Base-by-base conservation (phyloP, 2,888 invertebrate genomes). In the Bruchidius siliquastri region DNA sequence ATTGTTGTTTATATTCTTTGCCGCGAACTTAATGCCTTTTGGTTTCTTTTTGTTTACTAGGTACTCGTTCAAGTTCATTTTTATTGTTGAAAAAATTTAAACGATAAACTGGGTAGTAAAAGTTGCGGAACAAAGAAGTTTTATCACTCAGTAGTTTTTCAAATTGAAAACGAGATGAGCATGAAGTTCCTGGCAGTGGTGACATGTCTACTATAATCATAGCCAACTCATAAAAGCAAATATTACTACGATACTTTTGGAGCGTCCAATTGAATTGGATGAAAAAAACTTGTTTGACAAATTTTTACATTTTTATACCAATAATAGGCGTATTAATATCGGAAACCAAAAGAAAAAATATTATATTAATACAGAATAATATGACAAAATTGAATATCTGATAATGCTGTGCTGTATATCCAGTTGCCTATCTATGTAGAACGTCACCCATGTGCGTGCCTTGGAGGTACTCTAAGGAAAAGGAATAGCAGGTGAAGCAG, bases 61-160 rank as follows among this genome's bases (percentile, higher is more conserved):
- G 69, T 72, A 72, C 26, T 80, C 79, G 68, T 79, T 78, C 72
- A 80, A 77, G 76, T 80, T 80, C 80, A 80, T 80, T n/a, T 22
- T 49, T 18, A 8, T 49, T 49, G 10, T 1, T 13, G 13, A 49
- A 49, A 13, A 1, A 49, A 2, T 26, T 49, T 13, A 49, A 13
- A 8, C 49, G 30, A 3, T 30, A 30, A 30, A 30, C 3, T 30
- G 8, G 8, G 4, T 30, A 30, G 8, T 49, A 1, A 49, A 1
- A 8, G 1, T 49, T 49, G 0, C 1, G 49, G 18, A 49, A 49
- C 49, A 49, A 49, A 1, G 13, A 13, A 49, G 8, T 1, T 49
- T 49, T 49, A 49, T 3, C 49, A 49, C 49, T 49, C 1, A n/a
- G 10, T 49, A 49, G 49, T 49, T 49, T 49, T 18, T 49, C 49